Base-by-base conservation (phyloP, 37 sponge, comb jelly and placozoan genomes). In the Dysidea cf. avara region DNA sequence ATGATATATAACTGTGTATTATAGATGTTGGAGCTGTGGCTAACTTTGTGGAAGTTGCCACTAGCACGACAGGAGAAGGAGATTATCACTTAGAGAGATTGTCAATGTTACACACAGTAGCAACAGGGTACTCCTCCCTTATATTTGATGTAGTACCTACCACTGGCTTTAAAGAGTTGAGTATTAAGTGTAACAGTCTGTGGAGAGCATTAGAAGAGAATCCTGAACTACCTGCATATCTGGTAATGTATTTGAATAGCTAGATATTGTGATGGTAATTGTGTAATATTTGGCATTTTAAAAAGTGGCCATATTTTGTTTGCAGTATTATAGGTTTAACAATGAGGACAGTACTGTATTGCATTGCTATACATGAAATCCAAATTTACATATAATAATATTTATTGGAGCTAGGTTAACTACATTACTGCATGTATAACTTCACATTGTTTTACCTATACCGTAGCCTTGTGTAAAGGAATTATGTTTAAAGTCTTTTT, bases 61-160 rank as follows among this genome's bases (percentile, higher is more conserved):
- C 86, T 1, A 61, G 81, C 31, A 81, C 86, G 75, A 72, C 72
- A 25, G 84, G 84, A 64, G 86, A 86, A 61, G 81, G 61, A 40
- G 86, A 73, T 28, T 43, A 61, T 30, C 58, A 74, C 5, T 64
- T 63, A 69, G 86, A 86, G 40, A 79, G 53, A 50, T 80, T 86
- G 51, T 86, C 86, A n/a, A 35, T 60, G 30, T 47, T 86, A 33
- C 54, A 72, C 18, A 86, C 64, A 25, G 86, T 86, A 50, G 86
- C 75, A 9, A 80, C 64, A 69, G 75, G 81, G 7, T 86, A 38
- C 68, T 68, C 61, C 6, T 50, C 80, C 21, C 81, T 86, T 20
- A 86, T 86, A 24, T 86, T 69, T 68, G 60, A 61, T 1, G 43
- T 74, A 31, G 40, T 22, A 26, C 3, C 35, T 39, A 51, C 46